Base-by-base conservation (phyloP, 1,140 invertebrate genomes). In the Mesaphorura yosii region DNA sequence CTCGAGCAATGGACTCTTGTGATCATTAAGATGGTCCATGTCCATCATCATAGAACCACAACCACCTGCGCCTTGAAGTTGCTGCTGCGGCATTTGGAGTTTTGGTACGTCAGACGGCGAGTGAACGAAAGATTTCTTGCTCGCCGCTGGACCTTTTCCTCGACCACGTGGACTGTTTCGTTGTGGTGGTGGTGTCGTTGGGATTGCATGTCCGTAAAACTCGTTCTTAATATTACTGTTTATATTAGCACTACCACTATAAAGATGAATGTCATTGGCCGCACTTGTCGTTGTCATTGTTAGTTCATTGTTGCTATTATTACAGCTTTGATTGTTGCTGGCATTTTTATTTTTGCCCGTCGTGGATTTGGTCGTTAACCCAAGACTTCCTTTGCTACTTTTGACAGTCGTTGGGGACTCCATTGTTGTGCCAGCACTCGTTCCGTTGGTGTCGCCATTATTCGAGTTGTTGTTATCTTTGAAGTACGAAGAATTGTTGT, bases 281-380 rank as follows among this genome's bases (percentile, higher is more conserved):
- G n/a, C n/a, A n/a, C n/a, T n/a, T n/a, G n/a, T n/a, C n/a, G n/a
- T n/a, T n/a, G n/a, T n/a, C n/a, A n/a, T n/a, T n/a, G n/a, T n/a
- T n/a, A n/a, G n/a, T n/a, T n/a, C n/a, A n/a, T n/a, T n/a, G n/a
- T n/a, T n/a, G 40, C 23, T 7, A 10, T 19, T 7, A 19, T 37
- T 37, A 17, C 17, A 12, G 12, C 34, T 12, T 37, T 37, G 6
- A 34, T 34, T 40, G 29, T 55, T 40, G 39, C 84, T 23, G 60
- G 58, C 19, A 51, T 50, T 22, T 55, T 47, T 19, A 55, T 51
- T 31, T 54, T 51, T 31, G 46, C 59, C 47, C 26, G 48, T 6
- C 14, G 17, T 45, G 29, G 44, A 27, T 40, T 37, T 48, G 51
- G 50, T 50, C 53, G 53, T 55, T 49, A 55, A 55, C 53, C 53